These are phyloP conservation scores for Limenitis arthemis DNA, from an alignment of 2,888 invertebrate species.

Conservation along the genomic window DNA sequence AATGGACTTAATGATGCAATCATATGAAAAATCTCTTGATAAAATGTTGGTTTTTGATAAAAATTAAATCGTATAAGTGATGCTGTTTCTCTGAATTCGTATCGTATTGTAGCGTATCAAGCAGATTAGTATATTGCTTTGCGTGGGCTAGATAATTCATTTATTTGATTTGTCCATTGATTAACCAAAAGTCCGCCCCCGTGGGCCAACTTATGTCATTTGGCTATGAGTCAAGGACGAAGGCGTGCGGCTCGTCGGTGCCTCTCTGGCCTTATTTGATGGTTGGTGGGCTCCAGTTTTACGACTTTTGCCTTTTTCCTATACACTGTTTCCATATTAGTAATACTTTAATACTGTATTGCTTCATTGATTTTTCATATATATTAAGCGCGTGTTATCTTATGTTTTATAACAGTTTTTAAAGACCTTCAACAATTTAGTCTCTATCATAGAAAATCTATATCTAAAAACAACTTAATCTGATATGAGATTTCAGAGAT, in stretches of 20 bases:
- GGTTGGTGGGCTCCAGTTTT: slow-evolving; percentile 71
- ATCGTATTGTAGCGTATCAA: not conserved
- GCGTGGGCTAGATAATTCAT: slow-evolving; percentile 56
- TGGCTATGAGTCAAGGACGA: slow-evolving; percentile 70
- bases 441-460: not conserved
- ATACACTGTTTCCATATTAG: slow-evolving; percentile 58
- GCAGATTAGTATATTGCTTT: slow-evolving; percentile 6
- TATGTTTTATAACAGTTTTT: too few species aligned
- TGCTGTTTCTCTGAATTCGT: not conserved
- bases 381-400: too few species aligned
- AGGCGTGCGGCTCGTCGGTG: slow-evolving; percentile 54
- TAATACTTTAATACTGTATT: slow-evolving; percentile 50
- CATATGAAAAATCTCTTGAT: too few species aligned
- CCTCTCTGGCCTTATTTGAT: slow-evolving; percentile 64
- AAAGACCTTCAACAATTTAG: too few species aligned
- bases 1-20: too few species aligned
- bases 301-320: slow-evolving; percentile 66
- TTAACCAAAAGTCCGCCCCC: slow-evolving; percentile 67
- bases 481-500: slow-evolving; percentile 68
- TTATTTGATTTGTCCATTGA: slow-evolving; percentile 61
- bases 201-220: slow-evolving; percentile 71
- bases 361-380: slow-evolving; percentile 36
- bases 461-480: slow-evolving; percentile 53
- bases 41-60: too few species aligned
- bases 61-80: too few species aligned